Conservation (phyloP, 2,797 vertebrate genomes). For the Orestias chungarensis region DNA sequence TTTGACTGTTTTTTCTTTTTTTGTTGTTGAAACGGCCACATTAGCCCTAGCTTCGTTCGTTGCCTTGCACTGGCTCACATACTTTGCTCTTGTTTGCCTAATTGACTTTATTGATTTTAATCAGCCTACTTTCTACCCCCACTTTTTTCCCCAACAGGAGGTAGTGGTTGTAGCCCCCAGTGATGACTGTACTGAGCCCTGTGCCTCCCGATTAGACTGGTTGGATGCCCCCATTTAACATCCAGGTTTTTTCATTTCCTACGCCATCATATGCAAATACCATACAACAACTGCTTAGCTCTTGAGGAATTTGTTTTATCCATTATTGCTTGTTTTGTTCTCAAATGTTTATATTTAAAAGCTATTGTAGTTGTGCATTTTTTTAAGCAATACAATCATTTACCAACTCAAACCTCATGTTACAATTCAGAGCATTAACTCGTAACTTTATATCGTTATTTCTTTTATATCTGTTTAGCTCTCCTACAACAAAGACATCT, state of each 20-base stretch:
- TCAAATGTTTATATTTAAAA: not conserved
- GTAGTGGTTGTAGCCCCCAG: slow-evolving; percentile 71
- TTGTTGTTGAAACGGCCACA: slow-evolving; percentile 2
- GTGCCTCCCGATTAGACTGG: slow-evolving; percentile 82
- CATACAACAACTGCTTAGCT: slow-evolving; percentile 9
- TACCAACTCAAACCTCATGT: not conserved
- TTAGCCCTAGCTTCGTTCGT: slow-evolving; percentile 18
- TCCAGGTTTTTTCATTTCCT: slow-evolving; percentile 75
- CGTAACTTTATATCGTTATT: not conserved
- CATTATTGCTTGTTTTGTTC: not conserved
- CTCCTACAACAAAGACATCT: slow-evolving; percentile 72
- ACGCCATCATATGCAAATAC: slow-evolving; percentile 40
- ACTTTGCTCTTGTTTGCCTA: slow-evolving; percentile 60
- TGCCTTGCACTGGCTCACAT: slow-evolving; percentile 41
- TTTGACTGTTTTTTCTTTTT: not conserved
- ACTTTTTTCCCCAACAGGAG: slow-evolving; percentile 63
- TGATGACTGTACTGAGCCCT: slow-evolving; percentile 82
- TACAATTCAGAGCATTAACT: not conserved
- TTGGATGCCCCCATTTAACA: slow-evolving; percentile 83
- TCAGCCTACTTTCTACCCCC: slow-evolving; percentile 62
- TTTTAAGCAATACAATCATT: not conserved
- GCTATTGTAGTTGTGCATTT: not conserved
- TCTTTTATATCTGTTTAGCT: slow-evolving; percentile 55
- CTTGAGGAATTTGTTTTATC: not conserved
- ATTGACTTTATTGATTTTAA: slow-evolving; percentile 69